These are phyloP conservation scores for Pungitius pungitius DNA, from an alignment of 2,113 vertebrate species.

Conservation along the genomic window DNA sequence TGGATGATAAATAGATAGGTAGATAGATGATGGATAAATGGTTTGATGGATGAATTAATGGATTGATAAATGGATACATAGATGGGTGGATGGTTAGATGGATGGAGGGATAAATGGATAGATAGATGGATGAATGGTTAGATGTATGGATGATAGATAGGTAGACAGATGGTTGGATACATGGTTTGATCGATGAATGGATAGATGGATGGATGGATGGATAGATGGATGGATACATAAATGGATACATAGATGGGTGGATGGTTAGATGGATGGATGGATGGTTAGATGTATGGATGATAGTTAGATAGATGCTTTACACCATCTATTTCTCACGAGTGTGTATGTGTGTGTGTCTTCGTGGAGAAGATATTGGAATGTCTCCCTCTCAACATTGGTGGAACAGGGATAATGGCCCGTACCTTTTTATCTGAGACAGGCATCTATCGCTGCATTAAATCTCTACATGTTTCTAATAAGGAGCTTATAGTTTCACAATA, in stretches of 20 bases:
- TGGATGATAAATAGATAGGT: neutral
- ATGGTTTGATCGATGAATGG: neutral
- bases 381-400: conserved; percentile 30
- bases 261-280: neutral
- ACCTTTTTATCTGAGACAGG: conserved; percentile 37
- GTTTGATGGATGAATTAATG: neutral
- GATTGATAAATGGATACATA: neutral
- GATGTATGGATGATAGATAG: neutral
- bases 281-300: neutral
- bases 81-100: neutral
- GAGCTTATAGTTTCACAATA: conserved; percentile 21
- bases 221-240: neutral
- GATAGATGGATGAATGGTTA: neutral
- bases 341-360: conserved; percentile 7
- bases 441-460: conserved; percentile 46
- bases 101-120: neutral
- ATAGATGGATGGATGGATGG: neutral
- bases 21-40: no score
- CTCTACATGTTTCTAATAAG: conserved; percentile 40
- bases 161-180: neutral
- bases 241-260: neutral
- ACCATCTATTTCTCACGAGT: neutral
- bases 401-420: conserved; percentile 28
- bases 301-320: neutral
- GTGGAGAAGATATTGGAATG: conserved; percentile 39